Conservation (phyloP, 1,140 invertebrate genomes). For the Microplitis mediator region DNA sequence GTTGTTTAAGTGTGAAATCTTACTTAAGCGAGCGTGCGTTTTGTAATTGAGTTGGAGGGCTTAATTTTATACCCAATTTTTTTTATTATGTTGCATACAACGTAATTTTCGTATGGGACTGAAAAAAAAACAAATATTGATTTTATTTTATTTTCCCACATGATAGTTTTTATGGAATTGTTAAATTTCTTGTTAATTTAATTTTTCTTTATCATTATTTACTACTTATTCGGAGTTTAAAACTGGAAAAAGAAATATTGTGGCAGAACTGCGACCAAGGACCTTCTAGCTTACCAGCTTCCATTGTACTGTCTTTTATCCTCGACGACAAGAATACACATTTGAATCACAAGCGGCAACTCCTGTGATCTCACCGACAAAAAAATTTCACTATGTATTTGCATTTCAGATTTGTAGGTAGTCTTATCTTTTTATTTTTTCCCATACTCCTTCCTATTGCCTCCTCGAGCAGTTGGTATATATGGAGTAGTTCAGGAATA, state of each 20-base stretch:
- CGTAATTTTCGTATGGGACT: too few species aligned
- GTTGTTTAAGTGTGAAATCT: too few species aligned
- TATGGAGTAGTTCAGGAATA: background rate
- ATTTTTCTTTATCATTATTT: constrained; percentile 1
- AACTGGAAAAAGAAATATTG: constrained; percentile 3
- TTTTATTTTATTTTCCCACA: too few species aligned
- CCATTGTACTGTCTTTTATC: constrained; percentile 49
- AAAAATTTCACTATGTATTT: constrained; percentile 41
- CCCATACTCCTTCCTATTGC: constrained; percentile 10
- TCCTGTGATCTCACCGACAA: constrained; percentile 43
- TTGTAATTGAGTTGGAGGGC: too few species aligned
- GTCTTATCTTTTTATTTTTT: constrained; percentile 25
- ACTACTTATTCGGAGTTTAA: constrained; percentile 5
- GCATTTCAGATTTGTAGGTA: constrained; percentile 48
- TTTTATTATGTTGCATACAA: too few species aligned
- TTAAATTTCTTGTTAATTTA: background rate
- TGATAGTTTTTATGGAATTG: background rate
- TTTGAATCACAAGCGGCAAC: constrained; percentile 44
- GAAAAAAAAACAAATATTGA: too few species aligned
- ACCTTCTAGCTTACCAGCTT: constrained; percentile 32
- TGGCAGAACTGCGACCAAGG: constrained; percentile 31
- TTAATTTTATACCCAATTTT: too few species aligned
- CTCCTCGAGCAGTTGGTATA: too few species aligned
- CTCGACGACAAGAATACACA: constrained; percentile 32
- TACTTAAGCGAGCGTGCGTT: too few species aligned